A percentile compares a stretch with the other conserved stretches of the same genome.
Evolutionary conservation across 2,113 vertebrate genomes (phyloP).

Genomic region (Psittacula cyanocephala): DNA sequence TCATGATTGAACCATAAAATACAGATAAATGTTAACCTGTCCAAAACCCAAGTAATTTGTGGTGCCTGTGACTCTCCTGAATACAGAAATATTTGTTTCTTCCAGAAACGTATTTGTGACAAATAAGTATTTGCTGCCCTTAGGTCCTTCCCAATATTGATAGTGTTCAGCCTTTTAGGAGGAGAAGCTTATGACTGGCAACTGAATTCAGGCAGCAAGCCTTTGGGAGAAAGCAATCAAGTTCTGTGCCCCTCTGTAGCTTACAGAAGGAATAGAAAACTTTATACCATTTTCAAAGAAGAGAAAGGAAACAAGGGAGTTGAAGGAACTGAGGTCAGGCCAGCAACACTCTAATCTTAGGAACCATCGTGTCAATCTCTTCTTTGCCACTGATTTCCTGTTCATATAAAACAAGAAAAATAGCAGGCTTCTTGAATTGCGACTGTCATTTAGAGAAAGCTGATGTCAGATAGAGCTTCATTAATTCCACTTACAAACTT

Average conservation of each 20-base stretch:
- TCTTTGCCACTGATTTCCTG: background rate
- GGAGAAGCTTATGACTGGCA: background rate
- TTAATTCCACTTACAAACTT: slow-evolving; percentile 33
- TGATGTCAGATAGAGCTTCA: background rate
- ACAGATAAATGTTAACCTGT: background rate
- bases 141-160: background rate
- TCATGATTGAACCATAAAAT: background rate
- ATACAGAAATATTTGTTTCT: background rate
- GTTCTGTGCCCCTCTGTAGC: background rate
- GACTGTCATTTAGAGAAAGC: background rate
- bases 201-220: background rate
- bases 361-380: background rate
- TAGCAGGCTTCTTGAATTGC: background rate
- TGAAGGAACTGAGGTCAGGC: background rate
- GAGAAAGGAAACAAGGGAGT: background rate
- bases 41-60: background rate
- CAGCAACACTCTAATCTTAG: background rate
- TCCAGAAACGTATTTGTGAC: background rate
- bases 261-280: background rate
- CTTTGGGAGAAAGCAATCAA: background rate
- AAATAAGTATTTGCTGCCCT: background rate
- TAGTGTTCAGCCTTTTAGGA: background rate
- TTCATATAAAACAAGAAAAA: background rate
- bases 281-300: background rate
- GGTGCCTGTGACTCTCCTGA: background rate